Base-by-base conservation (phyloP, 2,113 vertebrate genomes). In the Percopsis transmontana region DNA sequence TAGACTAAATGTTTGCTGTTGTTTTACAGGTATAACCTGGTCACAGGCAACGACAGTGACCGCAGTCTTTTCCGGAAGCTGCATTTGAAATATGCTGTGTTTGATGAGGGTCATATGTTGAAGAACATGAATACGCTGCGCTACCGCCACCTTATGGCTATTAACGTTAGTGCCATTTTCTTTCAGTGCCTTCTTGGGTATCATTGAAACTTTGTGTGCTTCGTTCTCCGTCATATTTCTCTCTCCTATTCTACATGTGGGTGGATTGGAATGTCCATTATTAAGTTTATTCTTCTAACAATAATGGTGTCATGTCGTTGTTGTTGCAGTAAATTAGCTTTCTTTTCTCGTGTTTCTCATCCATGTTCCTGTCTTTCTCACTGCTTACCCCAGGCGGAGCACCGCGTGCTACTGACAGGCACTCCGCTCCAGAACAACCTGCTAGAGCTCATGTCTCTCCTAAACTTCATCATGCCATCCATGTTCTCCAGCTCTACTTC, bases 381-480 rank as follows among this genome's bases (percentile, higher is more conserved):
- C 20, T 57, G 15, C 18, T 54, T 8, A 42, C 15, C 65, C 56
- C 55, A 99, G 97, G 96, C 97, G 20, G 89, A 93, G 88, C 92
- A 94, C 84, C 94, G 96, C 16, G 77, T 99, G 68, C 91, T 99
- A 74, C 91, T 99, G 21, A 99, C 97, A 0, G 97, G 97, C 54
- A 99, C 97, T 66, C 97, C 97, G 0, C 89, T 99, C 66, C 97
- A 99, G 86, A 99, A 99, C 84, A 99, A 98, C 75, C 90, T 99
- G 1, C 77, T 98, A 67, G 97, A 99, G 67, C 91, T 98, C 53
- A 98, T 99, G 93, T 99, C 97, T 1, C 93, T 99, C 13, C 79
- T 99, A 67, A 99, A 99, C 87, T 99, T 99, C 87, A 96, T 99
- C 63, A 99, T 99, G 97, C 97, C 97, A 0, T 94, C 93, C n/a